Evolutionary conservation across 2,113 vertebrate genomes (phyloP).

Genomic region (Macquaria ambigua): DNA sequence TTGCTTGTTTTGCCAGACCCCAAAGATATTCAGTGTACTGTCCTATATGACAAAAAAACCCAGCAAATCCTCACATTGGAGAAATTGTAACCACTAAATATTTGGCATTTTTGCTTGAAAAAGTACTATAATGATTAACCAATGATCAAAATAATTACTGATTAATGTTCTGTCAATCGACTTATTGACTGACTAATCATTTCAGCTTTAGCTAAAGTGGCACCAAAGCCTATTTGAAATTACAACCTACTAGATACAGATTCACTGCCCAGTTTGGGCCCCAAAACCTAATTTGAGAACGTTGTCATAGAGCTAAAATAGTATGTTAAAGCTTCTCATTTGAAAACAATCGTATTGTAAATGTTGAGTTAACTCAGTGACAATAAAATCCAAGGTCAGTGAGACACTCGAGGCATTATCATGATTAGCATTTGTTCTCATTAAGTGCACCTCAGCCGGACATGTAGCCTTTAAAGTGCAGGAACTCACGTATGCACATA

Average conservation of each 20-base stretch:
- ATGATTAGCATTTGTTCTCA: neutral
- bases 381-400: neutral
- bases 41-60: no score
- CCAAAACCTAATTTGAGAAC: neutral
- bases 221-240: neutral
- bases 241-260: neutral
- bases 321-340: neutral
- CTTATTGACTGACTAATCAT: neutral
- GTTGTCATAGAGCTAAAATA: neutral
- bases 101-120: neutral
- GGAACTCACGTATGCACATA: constrained; percentile 62
- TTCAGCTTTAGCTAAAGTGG: neutral
- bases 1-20: no score
- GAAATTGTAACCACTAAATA: neutral
- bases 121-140: neutral
- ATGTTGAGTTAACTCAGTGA: neutral
- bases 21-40: neutral
- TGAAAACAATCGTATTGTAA: neutral
- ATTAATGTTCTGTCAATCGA: neutral
- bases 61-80: neutral
- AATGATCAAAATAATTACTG: neutral
- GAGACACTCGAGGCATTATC: neutral
- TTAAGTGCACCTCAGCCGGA: constrained; percentile 5
- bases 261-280: neutral
- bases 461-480: constrained; percentile 30